phyloP scores from a whole-genome alignment of 2,113 vertebrate species.

The Brachionichthys hirsutus region DNA sequence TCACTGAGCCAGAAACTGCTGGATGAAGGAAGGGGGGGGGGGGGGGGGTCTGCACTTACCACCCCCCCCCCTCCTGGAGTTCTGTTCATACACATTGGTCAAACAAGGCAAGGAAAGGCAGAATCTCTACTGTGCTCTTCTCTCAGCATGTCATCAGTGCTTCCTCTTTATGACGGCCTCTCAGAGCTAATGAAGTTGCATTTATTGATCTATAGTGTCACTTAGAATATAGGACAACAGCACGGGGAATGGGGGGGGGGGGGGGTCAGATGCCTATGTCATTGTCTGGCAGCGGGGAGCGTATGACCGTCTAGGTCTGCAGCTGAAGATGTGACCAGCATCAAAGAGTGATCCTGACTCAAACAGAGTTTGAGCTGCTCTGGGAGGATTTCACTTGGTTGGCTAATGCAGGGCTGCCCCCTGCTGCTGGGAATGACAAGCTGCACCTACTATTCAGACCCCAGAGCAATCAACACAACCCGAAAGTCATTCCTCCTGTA shows the following conservation, averaged over 20 bases:
- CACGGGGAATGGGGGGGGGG: neutral
- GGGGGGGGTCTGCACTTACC: conserved; percentile 33
- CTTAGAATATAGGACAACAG: conserved; percentile 7
- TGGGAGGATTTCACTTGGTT: too few species aligned
- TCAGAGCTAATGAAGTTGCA: conserved; percentile 13
- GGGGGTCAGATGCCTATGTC: neutral
- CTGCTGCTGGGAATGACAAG: conserved; percentile 37
- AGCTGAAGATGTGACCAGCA: conserved; percentile 41
- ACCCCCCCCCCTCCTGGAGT: conserved; percentile 43
- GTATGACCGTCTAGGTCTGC: conserved; percentile 13
- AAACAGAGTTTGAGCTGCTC: neutral
- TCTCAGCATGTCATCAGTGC: neutral
- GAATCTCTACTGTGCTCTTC: neutral
- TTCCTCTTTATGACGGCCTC: conserved; percentile 1
- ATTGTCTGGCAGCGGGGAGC: conserved; percentile 3
- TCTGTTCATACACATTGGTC: conserved; percentile 27
- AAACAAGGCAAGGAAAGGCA: conserved; percentile 22
- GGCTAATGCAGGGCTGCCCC: conserved; percentile 45
- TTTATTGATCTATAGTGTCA: conserved; percentile 21
- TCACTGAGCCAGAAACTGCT: conserved; percentile 53
- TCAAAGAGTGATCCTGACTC: conserved; percentile 3
- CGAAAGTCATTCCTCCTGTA: neutral
- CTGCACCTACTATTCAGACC: conserved; percentile 1
- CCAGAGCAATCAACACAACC: too few species aligned
- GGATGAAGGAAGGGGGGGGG: conserved; percentile 4